Conservation (phyloP, 92 coral and sea anemone genomes). For the Bergia sp. region DNA sequence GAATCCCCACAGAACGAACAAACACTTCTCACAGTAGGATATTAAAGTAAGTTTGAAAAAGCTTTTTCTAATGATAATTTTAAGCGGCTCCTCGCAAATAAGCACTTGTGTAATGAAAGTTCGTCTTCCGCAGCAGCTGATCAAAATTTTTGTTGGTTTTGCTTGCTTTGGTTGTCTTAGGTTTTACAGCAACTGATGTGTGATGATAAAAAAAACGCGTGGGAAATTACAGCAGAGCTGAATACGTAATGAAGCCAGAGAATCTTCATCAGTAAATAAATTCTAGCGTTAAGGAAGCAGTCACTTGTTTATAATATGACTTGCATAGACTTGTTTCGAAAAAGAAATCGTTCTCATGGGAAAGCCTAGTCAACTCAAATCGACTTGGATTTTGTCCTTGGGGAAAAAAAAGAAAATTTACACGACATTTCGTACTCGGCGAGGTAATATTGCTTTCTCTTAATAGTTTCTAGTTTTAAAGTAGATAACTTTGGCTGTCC, state of each 20-base stretch:
- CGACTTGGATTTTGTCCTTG: not conserved
- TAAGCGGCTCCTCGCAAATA: not conserved
- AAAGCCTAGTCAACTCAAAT: not conserved
- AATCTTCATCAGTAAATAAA: conserved; percentile 13
- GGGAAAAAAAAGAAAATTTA: not conserved
- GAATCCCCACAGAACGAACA: not conserved
- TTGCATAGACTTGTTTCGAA: not conserved
- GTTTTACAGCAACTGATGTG: not conserved
- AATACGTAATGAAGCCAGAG: not conserved
- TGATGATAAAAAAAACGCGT: not conserved
- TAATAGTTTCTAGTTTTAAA: too few relatives aligned
- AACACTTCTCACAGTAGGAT: conserved; percentile 5
- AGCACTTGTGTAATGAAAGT: conserved; percentile 8
- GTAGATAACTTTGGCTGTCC: not conserved
- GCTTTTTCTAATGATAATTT: conserved; percentile 27
- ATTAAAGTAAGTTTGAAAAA: not conserved
- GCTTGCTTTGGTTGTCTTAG: not conserved
- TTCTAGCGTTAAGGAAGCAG: not conserved
- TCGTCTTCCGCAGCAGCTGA: conserved; percentile 33
- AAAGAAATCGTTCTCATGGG: not conserved
- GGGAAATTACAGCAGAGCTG: conserved; percentile 8
- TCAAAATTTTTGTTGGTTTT: conserved; percentile 13
- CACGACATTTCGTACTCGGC: not conserved
- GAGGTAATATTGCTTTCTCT: not conserved
- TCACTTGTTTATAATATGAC: not conserved